Conservation (phyloP, 2,888 invertebrate genomes). For the Mythimna loreyi region DNA sequence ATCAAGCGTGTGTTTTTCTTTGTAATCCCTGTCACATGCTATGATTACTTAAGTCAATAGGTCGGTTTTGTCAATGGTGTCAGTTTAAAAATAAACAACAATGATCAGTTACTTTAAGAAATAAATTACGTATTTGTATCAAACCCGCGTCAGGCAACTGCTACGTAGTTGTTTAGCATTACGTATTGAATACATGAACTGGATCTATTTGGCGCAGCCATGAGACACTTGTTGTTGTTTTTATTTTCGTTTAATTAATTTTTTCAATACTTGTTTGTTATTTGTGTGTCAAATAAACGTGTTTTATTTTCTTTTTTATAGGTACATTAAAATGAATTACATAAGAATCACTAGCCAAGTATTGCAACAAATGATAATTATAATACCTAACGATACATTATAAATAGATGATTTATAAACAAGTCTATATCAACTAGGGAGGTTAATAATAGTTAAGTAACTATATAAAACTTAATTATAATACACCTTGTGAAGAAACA, state of each 20-base stretch:
- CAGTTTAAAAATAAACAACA: neutral
- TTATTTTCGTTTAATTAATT: too few relatives aligned
- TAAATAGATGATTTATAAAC: constrained; percentile 19
- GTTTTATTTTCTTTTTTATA: too few relatives aligned
- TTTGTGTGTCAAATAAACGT: too few relatives aligned
- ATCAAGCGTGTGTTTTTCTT: constrained; percentile 1
- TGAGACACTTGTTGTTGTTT: too few relatives aligned
- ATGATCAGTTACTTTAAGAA: neutral
- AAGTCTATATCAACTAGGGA: constrained; percentile 10
- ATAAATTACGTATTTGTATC: neutral
- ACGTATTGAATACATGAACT: too few relatives aligned
- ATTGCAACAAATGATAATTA: neutral
- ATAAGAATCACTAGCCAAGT: constrained; percentile 5
- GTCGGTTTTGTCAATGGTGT: neutral
- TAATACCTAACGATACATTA: constrained; percentile 1
- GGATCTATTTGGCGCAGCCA: too few relatives aligned
- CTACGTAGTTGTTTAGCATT: too few relatives aligned
- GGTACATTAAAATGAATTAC: neutral
- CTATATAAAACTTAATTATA: constrained; percentile 8
- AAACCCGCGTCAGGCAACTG: too few relatives aligned
- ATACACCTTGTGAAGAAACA: constrained; percentile 7
- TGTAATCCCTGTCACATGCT: neutral
- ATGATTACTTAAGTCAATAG: neutral
- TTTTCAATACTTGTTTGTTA: neutral
- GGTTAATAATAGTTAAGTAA: neutral